Evolutionary conservation across 2,888 invertebrate genomes (phyloP), one percentile per base, ranked within the genome.

Genomic region (Dicranocentrus wangi): DNA sequence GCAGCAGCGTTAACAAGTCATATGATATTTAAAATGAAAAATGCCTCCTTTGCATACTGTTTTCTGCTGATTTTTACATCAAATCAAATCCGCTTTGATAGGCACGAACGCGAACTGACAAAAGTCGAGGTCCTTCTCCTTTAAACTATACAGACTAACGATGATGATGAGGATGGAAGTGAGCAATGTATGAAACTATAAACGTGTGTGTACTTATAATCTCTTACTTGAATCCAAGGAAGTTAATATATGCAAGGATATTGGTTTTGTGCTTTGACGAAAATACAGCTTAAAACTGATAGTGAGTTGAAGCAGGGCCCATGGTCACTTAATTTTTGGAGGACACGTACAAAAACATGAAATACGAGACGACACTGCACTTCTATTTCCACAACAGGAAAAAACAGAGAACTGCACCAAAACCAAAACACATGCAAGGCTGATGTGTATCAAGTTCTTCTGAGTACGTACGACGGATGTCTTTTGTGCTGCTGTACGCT

Each of bases 211-310:
- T n/a, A 47, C 47, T 47, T 3, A 5, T 47, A 47, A 47, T 47
- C 47, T 47, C n/a, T 47, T n/a, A 15, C 13, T 15, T 2, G 2
- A 47, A 47, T 47, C 47, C 47, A 47, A 47, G 47, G 47, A 47
- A 47, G 47, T 47, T 47, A n/a, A 47, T 47, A 15, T 47, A 47
- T n/a, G 47, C 47, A 47, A 47, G 47, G 47, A 47, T 47, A 47
- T 47, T 32, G 13, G n/a, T 47, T n/a, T n/a, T 47, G 13, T 47
- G 47, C 47, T 10, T 7, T 47, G 47, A 47, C 15, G 47, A 47
- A 47, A 15, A 47, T 10, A n/a, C 47, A 47, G 10, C 47, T n/a
- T 47, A 47, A 47, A 47, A 47, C 47, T 47, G 47, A 47, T n/a
- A 47, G 10, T 39, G 39, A 39, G 39, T 5, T 47, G 47, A 47